Evolutionary conservation across 2,888 invertebrate genomes (phyloP), one percentile per base, ranked within the genome.

Genomic region (Proisotoma minuta): DNA sequence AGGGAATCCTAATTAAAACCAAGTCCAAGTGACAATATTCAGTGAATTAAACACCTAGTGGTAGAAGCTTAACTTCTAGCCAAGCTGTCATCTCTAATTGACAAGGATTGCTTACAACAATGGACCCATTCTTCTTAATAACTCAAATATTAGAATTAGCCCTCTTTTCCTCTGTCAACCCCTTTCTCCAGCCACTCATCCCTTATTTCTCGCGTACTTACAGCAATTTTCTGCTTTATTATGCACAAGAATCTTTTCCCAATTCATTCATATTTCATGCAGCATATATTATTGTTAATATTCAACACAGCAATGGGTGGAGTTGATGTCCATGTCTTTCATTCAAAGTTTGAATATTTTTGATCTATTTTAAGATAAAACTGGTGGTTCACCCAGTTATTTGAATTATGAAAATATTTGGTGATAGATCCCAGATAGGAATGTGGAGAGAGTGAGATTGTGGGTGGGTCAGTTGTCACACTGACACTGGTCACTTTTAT

Each of bases 71-170:
- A 43, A 43, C 20, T 18, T n/a, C 5, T 8, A 34, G 34, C 34
- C 34, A 34, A 34, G 34, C 15, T n/a, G 43, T 43, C 43, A 43
- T 43, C 43, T 43, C 5, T 43, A 43, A 43, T 43, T 43, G 43
- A n/a, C 18, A 43, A 12, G 43, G 10, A 12, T 43, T n/a, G 18
- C 10, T 43, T 43, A 43, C 34, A n/a, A n/a, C n/a, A 34, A 34
- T 34, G 34, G 15, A 34, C 34, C 34, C 34, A 34, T 34, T 34
- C 34, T 34, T 34, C 34, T 34, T 34, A 34, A 34, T 34, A 34
- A 10, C 8, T 15, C 34, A 34, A 34, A 34, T 34, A 34, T 34
- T 34, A 15, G 34, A 15, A 34, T 34, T 8, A 34, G 34, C 8
- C 8, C 34, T 34, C 34, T 34, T 34, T 8, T 34, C 34, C 8